Evolutionary conservation across 2,113 vertebrate genomes (phyloP), one percentile per base, ranked within the genome.

Genomic region (Nymphicus hollandicus): DNA sequence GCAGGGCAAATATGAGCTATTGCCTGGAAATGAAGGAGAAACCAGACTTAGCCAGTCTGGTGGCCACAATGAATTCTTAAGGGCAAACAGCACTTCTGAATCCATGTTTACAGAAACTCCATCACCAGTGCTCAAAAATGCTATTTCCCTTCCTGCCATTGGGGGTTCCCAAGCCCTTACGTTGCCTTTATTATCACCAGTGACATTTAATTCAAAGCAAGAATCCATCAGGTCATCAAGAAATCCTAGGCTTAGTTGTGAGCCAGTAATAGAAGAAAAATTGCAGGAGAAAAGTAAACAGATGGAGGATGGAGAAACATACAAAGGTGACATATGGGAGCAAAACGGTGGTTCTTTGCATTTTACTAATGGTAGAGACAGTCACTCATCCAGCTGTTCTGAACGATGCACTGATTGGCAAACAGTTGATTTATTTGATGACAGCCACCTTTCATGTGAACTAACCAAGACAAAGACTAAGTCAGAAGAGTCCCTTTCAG

Each of bases 61-160:
- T 29, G 97, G 98, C 58, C 98, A 99, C 53, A 98, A 85, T 28
- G 99, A 99, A 92, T 99, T 99, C 92, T 95, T 98, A 69, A 97
- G 99, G 87, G 99, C 99, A 66, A 99, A 99, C 97, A 99, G 99
- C 96, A 98, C 99, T n/a, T 99, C 99, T 3, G 99, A 99, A 65
- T 98, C 99, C 6, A 97, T 98, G 95, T 99, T 98, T 81, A 96
- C 97, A 2, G 99, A 99, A 93, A 99, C 99, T 4, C 98, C 99
- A 41, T 99, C 99, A 22, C 99, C 99, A 0, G 99, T 99, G 78
- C 98, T 99, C 89, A 99, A 99, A 97, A 99, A 99, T 19, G 99
- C 99, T 81, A 99, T 99, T 97, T 99, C 99, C 7, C 99, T 99
- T 61, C 99, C 99, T 7, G 98, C 99, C 44, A 99, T 99, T 5